These are phyloP conservation scores for Zingel zingel DNA, from an alignment of 2,113 vertebrate species.

Conservation along the genomic window DNA sequence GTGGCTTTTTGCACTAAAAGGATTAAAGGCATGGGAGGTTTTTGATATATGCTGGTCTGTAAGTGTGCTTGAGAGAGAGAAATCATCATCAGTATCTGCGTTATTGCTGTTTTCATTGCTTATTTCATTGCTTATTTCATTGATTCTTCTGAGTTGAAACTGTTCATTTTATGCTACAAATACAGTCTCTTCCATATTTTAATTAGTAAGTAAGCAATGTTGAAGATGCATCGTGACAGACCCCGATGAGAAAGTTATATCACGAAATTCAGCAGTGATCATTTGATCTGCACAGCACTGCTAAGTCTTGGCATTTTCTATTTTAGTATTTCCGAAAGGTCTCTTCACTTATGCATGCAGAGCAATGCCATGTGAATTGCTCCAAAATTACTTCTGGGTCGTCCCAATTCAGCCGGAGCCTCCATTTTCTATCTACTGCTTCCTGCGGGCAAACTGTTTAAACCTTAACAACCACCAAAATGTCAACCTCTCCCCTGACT, in stretches of 20 bases:
- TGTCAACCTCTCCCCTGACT: constrained; percentile 73
- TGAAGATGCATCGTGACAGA: neutral
- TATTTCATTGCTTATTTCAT: constrained; percentile 3
- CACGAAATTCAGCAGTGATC: neutral
- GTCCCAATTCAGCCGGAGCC: constrained; percentile 48
- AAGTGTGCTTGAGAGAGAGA: neutral
- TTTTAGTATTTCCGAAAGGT: constrained; percentile 71
- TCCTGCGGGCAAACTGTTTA: constrained; percentile 65
- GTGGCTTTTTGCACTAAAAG: constrained; percentile 42
- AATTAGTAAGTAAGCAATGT: constrained; percentile 14
- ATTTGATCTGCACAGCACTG: constrained; percentile 32
- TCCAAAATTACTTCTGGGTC: constrained; percentile 55
- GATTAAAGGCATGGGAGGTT: constrained; percentile 41
- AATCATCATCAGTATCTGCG: constrained; percentile 7
- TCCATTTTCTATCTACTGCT: constrained; percentile 53
- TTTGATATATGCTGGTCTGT: constrained; percentile 25
- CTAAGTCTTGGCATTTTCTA: constrained; percentile 51
- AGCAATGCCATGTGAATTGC: constrained; percentile 45
- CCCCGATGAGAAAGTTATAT: constrained; percentile 5
- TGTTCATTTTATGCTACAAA: neutral
- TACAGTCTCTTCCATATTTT: neutral
- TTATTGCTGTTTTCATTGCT: constrained; percentile 5
- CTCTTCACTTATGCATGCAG: constrained; percentile 64
- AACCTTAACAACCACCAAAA: constrained; percentile 75
- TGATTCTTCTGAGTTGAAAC: neutral